phyloP scores from a whole-genome alignment of 53 echinoderm and acorn worm species.

The Antedon mediterranea region DNA sequence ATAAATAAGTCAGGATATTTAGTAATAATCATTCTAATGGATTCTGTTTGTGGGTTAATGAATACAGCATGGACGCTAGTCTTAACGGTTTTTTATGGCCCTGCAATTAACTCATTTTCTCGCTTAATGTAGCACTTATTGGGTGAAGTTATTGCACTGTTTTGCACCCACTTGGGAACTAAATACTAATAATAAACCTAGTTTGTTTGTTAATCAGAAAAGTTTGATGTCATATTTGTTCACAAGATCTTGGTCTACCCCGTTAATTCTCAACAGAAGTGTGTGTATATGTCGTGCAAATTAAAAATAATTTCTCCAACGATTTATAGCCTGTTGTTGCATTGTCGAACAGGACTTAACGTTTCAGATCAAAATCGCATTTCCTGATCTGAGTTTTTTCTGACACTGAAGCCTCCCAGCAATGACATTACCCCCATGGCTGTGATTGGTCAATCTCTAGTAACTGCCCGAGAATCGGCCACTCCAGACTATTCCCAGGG shows the following conservation, averaged over 20 bases:
- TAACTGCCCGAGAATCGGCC: not conserved
- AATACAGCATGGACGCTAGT: not conserved
- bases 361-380: not conserved
- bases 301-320: not conserved
- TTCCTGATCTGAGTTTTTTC: not conserved
- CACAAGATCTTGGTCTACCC: not conserved
- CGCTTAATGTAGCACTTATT: not conserved
- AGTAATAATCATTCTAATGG: not conserved
- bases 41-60: not conserved
- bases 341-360: not conserved
- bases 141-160: not conserved
- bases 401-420: not conserved
- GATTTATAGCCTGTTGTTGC: not conserved
- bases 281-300: not conserved
- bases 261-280: not conserved
- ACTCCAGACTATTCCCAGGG: not conserved
- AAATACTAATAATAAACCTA: not conserved
- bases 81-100: not conserved
- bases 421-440: not conserved
- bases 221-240: not conserved
- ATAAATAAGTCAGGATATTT: not conserved
- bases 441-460: not conserved
- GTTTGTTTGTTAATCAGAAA: not conserved
- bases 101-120: not conserved
- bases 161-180: not conserved